Evolutionary conservation across 2,797 vertebrate genomes (phyloP).

Genomic region (Pipistrellus pipistrellus): DNA sequence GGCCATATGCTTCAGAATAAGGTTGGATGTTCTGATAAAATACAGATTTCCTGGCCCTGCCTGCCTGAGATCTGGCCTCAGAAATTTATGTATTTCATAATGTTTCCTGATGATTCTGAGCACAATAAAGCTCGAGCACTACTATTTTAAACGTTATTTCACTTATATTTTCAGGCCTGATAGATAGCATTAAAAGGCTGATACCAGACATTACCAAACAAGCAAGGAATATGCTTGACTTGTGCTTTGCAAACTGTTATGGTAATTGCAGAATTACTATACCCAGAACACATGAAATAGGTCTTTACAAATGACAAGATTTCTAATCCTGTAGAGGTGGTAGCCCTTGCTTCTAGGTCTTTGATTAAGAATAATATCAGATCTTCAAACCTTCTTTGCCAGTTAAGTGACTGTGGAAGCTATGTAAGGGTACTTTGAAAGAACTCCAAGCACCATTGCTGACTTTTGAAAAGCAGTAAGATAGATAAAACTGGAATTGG

Average conservation of each 20-base stretch:
- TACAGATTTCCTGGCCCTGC: not conserved
- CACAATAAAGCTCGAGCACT: not conserved
- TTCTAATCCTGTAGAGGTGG: not conserved
- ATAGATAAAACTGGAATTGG: not conserved
- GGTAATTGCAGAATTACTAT: not conserved
- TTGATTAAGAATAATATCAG: not conserved
- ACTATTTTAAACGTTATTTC: constrained; percentile 55
- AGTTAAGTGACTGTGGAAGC: not conserved
- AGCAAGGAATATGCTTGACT: not conserved
- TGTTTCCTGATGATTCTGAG: constrained; percentile 3
- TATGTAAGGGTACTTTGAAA: not conserved
- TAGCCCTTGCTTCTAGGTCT: not conserved
- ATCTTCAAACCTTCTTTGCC: constrained; percentile 25
- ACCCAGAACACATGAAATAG: constrained; percentile 19
- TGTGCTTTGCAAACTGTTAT: constrained; percentile 50
- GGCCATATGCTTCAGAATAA: not conserved
- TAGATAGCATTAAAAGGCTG: constrained; percentile 17
- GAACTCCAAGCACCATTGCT: not conserved
- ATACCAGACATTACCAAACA: constrained; percentile 32
- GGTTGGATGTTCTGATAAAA: not conserved
- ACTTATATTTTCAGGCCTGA: constrained; percentile 23
- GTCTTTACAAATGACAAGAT: not conserved
- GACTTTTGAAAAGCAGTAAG: constrained; percentile 1
- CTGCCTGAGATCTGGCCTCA: not conserved
- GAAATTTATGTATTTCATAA: constrained; percentile 6